Percentiles rank a stretch among this genome's conserved stretches.
These are phyloP conservation scores for Melieria crassipennis DNA, from an alignment of 2,888 invertebrate genomes.

Conservation along the genomic window DNA sequence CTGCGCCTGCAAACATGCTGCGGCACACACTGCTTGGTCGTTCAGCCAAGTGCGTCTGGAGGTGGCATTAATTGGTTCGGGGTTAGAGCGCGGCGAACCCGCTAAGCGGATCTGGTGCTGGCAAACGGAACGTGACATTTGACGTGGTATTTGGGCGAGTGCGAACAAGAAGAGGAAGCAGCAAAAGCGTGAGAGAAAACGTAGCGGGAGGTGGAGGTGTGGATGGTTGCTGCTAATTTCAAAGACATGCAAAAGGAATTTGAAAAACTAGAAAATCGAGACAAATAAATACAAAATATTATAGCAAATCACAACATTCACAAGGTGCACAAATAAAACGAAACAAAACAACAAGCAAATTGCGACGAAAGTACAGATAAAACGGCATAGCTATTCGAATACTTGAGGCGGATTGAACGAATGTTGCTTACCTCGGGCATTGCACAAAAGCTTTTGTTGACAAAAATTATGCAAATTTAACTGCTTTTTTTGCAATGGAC, in stretches of 20 bases:
- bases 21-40: background rate
- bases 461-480: constrained; percentile 60
- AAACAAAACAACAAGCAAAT: constrained; percentile 18
- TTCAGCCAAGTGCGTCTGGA: constrained; percentile 23
- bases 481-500: constrained; percentile 44
- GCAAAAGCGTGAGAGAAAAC: background rate
- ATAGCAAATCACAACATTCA: constrained; percentile 33
- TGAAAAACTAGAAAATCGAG: constrained; percentile 27
- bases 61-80: constrained; percentile 30
- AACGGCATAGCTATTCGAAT: no score
- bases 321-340: constrained; percentile 17
- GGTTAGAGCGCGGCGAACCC: constrained; percentile 19
- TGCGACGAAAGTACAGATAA: constrained; percentile 12
- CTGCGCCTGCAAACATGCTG: constrained; percentile 3
- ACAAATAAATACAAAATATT: constrained; percentile 26
- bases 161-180: background rate
- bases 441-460: constrained; percentile 62
- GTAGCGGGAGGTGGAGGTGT: no score
- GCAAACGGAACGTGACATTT: constrained; percentile 38
- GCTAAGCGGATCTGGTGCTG: constrained; percentile 28
- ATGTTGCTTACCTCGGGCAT: constrained; percentile 49
- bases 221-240: constrained; percentile 11
- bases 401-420: no score
- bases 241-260: constrained; percentile 27
- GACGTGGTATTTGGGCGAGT: constrained; percentile 43